These are phyloP conservation scores for Hydrochoerus hydrochaeris DNA, from an alignment of 2,113 vertebrate genomes.

Conservation along the genomic window DNA sequence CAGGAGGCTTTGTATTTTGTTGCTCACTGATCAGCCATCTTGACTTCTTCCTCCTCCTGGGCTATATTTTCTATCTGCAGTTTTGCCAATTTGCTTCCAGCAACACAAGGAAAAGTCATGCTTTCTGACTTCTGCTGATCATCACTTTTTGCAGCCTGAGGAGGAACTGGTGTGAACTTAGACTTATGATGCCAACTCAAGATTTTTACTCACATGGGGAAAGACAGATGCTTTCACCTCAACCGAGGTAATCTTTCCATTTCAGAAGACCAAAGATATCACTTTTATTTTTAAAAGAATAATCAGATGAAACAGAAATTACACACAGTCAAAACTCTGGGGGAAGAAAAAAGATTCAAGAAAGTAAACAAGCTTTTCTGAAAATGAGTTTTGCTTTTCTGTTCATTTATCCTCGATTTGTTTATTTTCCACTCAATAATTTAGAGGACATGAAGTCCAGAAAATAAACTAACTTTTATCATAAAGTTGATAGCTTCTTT, in stretches of 20 bases:
- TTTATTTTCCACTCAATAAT: neutral
- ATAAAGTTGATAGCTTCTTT: neutral
- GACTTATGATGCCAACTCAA: neutral
- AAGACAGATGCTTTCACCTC: neutral
- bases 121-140: neutral
- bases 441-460: neutral
- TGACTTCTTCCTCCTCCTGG: too few species aligned
- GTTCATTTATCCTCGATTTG: neutral
- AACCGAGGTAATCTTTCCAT: neutral
- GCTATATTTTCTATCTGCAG: neutral
- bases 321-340: neutral
- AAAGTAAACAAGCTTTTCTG: neutral
- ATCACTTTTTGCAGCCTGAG: neutral
- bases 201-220: neutral
- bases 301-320: neutral
- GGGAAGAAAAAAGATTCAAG: neutral
- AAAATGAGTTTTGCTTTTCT: neutral
- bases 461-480: conserved; percentile 37
- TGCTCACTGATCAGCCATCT: too few species aligned
- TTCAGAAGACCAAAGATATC: neutral
- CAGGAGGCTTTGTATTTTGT: too few species aligned
- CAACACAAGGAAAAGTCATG: neutral
- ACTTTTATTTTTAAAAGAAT: neutral
- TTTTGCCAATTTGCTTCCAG: neutral
- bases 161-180: neutral